Evolutionary conservation across 2,113 vertebrate genomes (phyloP).

Genomic region (Scartelaos histophorus): DNA sequence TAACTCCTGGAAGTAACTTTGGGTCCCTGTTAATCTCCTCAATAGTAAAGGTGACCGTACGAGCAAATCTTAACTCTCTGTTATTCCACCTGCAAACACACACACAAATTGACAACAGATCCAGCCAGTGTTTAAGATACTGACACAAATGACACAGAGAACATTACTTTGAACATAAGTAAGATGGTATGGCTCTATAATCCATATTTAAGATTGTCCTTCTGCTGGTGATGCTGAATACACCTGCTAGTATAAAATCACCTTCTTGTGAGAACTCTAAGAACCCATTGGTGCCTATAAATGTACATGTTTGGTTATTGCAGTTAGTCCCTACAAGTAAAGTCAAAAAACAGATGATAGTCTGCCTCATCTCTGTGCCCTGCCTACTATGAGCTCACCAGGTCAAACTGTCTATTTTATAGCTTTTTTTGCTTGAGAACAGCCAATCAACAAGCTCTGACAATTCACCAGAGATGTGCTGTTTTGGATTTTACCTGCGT

Average conservation of each 20-base stretch:
- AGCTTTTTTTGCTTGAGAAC: not conserved
- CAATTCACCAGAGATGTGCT: conserved; percentile 29
- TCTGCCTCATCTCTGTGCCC: conserved; percentile 50
- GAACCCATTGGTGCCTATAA: conserved; percentile 57
- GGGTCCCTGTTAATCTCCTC: conserved; percentile 64
- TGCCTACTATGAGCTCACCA: conserved; percentile 16
- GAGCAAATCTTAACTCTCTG: conserved; percentile 66
- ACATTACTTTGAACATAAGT: conserved; percentile 47
- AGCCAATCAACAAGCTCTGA: conserved; percentile 22
- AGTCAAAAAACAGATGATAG: conserved; percentile 37
- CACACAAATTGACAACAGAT: not conserved
- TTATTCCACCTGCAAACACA: conserved; percentile 51
- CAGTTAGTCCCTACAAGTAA: conserved; percentile 38
- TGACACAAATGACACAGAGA: not conserved
- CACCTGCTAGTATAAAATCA: conserved; percentile 62
- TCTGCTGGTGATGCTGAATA: conserved; percentile 55
- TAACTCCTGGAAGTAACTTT: conserved; percentile 56
- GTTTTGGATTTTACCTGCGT: not conserved
- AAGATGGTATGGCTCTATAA: conserved; percentile 36
- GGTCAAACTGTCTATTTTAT: conserved; percentile 44
- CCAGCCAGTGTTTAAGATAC: not conserved
- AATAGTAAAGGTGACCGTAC: conserved; percentile 62
- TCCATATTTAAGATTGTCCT: conserved; percentile 10
- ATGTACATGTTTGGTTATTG: conserved; percentile 55
- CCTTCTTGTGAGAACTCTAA: conserved; percentile 62